A percentile compares a stretch with the other conserved stretches of the same genome.
Conservation (phyloP, 2,888 invertebrate species). For the Monoplex corrugatus region DNA sequence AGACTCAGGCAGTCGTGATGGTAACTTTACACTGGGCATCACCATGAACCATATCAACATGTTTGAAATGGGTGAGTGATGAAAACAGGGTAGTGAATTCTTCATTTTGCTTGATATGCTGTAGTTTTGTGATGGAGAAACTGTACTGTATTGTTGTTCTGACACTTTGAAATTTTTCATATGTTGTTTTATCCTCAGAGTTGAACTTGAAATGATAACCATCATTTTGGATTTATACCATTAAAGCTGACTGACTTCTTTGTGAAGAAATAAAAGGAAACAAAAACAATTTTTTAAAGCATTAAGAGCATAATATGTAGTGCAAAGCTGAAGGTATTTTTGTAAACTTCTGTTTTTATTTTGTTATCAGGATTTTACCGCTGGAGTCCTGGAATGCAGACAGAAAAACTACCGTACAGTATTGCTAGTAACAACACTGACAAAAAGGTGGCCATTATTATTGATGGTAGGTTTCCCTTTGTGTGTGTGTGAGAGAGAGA, state of each 20-base stretch:
- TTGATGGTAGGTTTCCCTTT: constrained; percentile 66
- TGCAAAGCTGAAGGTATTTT: no score
- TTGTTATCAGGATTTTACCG: constrained; percentile 63
- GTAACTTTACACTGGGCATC: constrained; percentile 69
- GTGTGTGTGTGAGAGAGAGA: no score
- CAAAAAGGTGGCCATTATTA: constrained; percentile 62
- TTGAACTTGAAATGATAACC: no score
- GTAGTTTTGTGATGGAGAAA: no score
- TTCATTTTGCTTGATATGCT: neutral
- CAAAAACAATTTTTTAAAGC: no score
- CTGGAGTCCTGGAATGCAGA: constrained; percentile 69
- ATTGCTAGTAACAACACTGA: constrained; percentile 67
- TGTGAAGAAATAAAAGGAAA: no score
- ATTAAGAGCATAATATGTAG: no score
- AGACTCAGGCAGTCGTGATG: constrained; percentile 53
- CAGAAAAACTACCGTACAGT: constrained; percentile 69
- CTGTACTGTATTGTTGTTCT: no score
- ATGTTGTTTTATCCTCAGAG: no score
- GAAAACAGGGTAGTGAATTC: neutral
- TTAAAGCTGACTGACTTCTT: no score
- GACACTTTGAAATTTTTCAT: no score
- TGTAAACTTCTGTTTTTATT: constrained; percentile 2
- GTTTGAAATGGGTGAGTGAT: constrained; percentile 68
- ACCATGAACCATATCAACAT: constrained; percentile 68
- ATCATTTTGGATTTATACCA: no score